Conservation (phyloP, 92 coral and sea anemone species). For the Ricordea florida region DNA sequence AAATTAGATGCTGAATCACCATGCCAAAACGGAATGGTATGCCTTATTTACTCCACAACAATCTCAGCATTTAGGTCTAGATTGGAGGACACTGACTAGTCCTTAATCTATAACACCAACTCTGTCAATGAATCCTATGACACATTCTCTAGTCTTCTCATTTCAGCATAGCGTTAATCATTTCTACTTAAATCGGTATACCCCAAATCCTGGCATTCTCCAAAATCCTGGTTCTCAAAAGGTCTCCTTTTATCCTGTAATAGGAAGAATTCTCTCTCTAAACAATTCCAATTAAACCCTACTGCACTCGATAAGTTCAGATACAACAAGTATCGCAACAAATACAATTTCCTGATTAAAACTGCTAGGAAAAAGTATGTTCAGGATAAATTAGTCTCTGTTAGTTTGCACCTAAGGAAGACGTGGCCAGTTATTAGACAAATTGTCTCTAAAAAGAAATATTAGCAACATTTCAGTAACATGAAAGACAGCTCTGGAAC, state of each 20-base stretch:
- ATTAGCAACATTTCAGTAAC: too few species aligned
- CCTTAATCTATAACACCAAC: neutral
- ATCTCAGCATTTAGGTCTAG: too few species aligned
- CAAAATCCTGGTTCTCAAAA: conserved; percentile 31
- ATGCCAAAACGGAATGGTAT: neutral
- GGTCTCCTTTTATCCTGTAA: conserved; percentile 22
- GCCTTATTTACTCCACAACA: neutral
- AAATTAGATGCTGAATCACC: neutral
- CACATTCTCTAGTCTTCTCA: too few species aligned
- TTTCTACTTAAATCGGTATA: neutral
- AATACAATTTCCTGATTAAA: conserved; percentile 26
- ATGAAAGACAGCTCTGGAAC: too few species aligned
- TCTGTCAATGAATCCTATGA: too few species aligned
- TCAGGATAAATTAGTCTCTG: conserved; percentile 31
- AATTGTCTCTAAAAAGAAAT: too few species aligned
- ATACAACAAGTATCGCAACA: conserved; percentile 37
- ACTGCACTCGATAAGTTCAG: conserved; percentile 22
- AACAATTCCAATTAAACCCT: conserved; percentile 23
- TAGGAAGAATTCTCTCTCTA: conserved; percentile 3
- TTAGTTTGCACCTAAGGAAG: too few species aligned
- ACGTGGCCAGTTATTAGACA: too few species aligned
- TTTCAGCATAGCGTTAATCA: too few species aligned
- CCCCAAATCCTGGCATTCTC: neutral
- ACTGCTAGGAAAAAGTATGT: conserved; percentile 32
- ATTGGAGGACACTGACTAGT: neutral